These are phyloP conservation scores for Fregetta grallaria DNA, from an alignment of 2,113 vertebrate species.

Conservation along the genomic window DNA sequence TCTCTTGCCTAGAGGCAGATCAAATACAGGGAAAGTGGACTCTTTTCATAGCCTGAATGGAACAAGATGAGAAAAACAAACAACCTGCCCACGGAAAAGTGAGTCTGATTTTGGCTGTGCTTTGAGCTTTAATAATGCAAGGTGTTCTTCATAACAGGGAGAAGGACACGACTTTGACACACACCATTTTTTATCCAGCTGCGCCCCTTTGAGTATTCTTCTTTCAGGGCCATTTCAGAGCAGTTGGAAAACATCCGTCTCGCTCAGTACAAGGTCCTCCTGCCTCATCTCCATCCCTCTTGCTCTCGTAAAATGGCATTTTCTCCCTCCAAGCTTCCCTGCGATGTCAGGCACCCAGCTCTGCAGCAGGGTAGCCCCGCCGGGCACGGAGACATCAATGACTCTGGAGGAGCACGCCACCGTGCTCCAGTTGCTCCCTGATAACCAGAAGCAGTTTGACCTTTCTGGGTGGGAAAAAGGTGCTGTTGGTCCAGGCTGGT, in stretches of 20 bases:
- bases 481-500: neutral
- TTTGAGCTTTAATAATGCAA: neutral
- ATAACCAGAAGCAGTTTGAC: neutral
- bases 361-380: neutral
- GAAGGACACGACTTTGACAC: neutral
- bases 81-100: neutral
- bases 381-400: rapidly evolving
- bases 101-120: neutral
- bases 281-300: neutral
- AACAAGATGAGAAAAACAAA: conserved; percentile 41
- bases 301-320: neutral
- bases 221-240: neutral
- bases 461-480: neutral
- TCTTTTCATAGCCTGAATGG: neutral
- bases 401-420: neutral
- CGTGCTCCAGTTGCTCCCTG: neutral
- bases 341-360: neutral
- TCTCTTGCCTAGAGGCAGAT: neutral
- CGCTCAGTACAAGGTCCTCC: neutral
- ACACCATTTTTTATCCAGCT: neutral
- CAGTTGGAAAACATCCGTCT: neutral
- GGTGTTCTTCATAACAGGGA: neutral
- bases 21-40: neutral
- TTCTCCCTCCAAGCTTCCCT: neutral
- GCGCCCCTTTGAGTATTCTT: neutral